Evolutionary conservation across 2,888 invertebrate species (phyloP).

Genomic region (Dynastes grantii): DNA sequence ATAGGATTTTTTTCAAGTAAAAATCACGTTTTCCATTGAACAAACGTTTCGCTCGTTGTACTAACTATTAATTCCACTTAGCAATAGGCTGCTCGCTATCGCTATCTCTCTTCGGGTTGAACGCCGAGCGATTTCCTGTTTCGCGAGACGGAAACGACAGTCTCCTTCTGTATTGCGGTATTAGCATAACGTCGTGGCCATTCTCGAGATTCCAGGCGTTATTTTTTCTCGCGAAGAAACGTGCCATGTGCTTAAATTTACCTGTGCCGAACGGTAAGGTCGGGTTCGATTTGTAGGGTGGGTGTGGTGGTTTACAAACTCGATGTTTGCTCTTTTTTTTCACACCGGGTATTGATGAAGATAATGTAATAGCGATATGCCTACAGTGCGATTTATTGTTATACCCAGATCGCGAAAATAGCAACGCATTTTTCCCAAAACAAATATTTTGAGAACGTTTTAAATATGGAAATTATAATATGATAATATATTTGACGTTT

Average conservation of each 20-base stretch:
- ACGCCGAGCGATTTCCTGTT: conserved; percentile 34
- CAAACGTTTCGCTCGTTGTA: conserved; percentile 23
- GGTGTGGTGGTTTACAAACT: conserved; percentile 20
- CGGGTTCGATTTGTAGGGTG: not conserved
- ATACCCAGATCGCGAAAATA: not conserved
- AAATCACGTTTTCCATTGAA: conserved; percentile 40
- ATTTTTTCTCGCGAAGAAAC: conserved; percentile 25
- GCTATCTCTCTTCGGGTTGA: conserved; percentile 30
- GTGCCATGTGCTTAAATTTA: conserved; percentile 43
- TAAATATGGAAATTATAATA: no score
- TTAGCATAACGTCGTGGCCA: conserved; percentile 38
- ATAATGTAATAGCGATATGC: conserved; percentile 26
- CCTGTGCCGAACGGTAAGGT: conserved; percentile 24
- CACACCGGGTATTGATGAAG: conserved; percentile 8
- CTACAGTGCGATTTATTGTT: conserved; percentile 10
- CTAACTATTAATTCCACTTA: conserved; percentile 36
- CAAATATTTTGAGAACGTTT: not conserved
- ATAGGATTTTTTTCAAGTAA: conserved; percentile 31
- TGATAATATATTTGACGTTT: no score
- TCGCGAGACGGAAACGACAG: conserved; percentile 43
- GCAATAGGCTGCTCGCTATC: conserved; percentile 18
- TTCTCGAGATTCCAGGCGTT: conserved; percentile 27
- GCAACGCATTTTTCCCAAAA: not conserved
- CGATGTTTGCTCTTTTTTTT: conserved; percentile 11
- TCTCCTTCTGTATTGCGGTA: conserved; percentile 10